Conservation (phyloP, 2,888 invertebrate genomes). For the Seira sanloemensis region DNA sequence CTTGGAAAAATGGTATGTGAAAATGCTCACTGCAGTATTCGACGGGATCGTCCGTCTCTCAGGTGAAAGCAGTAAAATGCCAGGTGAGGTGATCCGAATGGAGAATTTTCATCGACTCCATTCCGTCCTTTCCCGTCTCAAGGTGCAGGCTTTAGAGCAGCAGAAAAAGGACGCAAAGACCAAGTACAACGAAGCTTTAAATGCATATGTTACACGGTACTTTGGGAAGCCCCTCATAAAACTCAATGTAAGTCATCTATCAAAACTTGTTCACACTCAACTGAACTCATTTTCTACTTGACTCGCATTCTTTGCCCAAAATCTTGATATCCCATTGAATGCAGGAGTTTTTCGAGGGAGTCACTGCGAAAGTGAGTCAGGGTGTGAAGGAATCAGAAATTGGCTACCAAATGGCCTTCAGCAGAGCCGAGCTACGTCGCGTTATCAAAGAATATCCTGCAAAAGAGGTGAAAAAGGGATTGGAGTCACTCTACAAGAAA, state of each 20-base stretch:
- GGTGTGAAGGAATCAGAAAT: constrained; percentile 98
- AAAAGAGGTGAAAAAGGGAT: constrained; percentile 92
- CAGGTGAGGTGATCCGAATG: constrained; percentile 93
- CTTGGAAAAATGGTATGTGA: constrained; percentile 92
- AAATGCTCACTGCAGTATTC: constrained; percentile 89
- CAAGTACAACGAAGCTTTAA: constrained; percentile 91
- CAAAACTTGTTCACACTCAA: no score
- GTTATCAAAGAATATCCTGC: constrained; percentile 96
- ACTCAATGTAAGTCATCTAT: constrained; percentile 83
- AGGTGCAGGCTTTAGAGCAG: constrained; percentile 90
- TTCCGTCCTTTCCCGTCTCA: constrained; percentile 89
- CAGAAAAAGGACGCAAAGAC: constrained; percentile 93
- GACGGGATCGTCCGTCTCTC: constrained; percentile 88
- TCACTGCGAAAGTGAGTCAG: constrained; percentile 92
- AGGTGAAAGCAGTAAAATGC: constrained; percentile 91
- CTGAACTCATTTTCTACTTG: no score
- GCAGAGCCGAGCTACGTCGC: constrained; percentile 96
- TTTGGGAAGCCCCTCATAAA: constrained; percentile 96
- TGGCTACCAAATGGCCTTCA: constrained; percentile 97
- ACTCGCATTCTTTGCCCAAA: neutral
- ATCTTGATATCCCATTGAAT: constrained; percentile 74
- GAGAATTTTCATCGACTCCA: constrained; percentile 97
- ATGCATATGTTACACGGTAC: constrained; percentile 94
- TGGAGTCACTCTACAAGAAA: constrained; percentile 94
- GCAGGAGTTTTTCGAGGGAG: constrained; percentile 97